Evolutionary conservation across 2,113 vertebrate species (phyloP), one percentile per base, ranked within the genome.

Genomic region (Serinus canaria): DNA sequence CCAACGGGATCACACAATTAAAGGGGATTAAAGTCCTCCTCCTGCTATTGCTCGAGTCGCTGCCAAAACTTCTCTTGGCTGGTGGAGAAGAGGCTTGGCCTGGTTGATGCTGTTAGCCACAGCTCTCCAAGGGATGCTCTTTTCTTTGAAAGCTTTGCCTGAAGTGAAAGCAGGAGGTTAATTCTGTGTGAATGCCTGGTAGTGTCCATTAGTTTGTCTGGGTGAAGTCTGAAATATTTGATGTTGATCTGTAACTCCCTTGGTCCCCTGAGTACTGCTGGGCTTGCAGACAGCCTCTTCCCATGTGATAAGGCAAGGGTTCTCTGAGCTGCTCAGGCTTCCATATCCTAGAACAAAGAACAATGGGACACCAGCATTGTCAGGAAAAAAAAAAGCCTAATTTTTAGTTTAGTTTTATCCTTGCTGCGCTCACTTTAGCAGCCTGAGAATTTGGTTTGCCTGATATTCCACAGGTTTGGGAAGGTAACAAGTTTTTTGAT

Each of bases 51-150:
- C 79, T 94, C 60, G 22, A 92, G 62, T 90, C 5, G 3, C 72
- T 96, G 96, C 95, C 94, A 96, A 94, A 90, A 92, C 47, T 92
- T 85, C 68, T 87, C 67, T 93, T 97, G 87, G 91, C 73, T 0
- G 8, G 30, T 66, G 67, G 68, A 69, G 89, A 83, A 23, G 77
- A 80, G 78, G 77, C 24, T 89, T 93, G 89, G 92, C 88, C 27
- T 0, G 0, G 33, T 60, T 55, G 20, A 27, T 81, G 83, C 74
- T 52, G 69, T 87, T 87, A 91, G 80, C 87, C 92, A 90, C 83
- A 94, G 77, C 33, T 93, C 93, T 94, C 91, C 66, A 53, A 94
- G 88, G 73, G 83, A 82, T 75, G 77, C 77, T 94, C 77, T 87
- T 92, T 95, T 73, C 83, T 95, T 96, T 95, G 83, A 95, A 92